Base-by-base conservation (phyloP, 2,113 vertebrate genomes). In the Enhydra lutris region DNA sequence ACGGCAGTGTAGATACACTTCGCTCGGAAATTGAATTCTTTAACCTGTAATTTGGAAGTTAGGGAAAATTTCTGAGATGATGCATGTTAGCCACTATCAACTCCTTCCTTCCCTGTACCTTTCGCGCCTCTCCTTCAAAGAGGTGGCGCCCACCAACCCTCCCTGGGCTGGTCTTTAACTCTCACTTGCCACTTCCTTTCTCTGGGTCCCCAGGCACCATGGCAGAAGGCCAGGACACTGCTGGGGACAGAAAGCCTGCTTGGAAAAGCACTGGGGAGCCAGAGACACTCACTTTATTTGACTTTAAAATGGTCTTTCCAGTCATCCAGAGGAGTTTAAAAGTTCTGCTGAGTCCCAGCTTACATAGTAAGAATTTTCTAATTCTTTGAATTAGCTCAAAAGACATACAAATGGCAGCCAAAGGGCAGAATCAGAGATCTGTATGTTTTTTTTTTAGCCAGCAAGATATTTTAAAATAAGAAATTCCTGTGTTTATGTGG, bases 1-100 rank as follows among this genome's bases (percentile, higher is more conserved):
- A 99, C 99, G 14, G 99, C 99, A 45, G 99, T 99, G 98, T 99
- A 99, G 97, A 99, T 99, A 91, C 99, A 99, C 97, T 99, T 99
- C 3, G 99, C 99, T 97, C 99, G 99, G 97, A 99, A 99, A 98
- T 99, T 99, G 98, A 99, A 99, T 97, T 99, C 99, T 97, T 99
- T 99, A 26, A 99, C 99, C 99, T 99, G 91, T 21, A 97, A 98
- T 95, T 73, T 47, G 98, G 78, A 97, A 89, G 50, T 55, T 7
- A 63, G 1, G 91, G 87, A 50, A 76, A 95, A 15, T 9, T 2
- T 71, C 12, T 88, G 59, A 92, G 39, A 96, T 3, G 47, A n/a
- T 21, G 26, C 12, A 65, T 1, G 1, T 76, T 83, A 90, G 71
- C 14, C 26, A 55, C 52, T 10, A 21, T 29, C 39, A 59, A 47